Evolutionary conservation across 53 echinoderm and acorn worm genomes (phyloP).

Genomic region (Stichopus horrens): DNA sequence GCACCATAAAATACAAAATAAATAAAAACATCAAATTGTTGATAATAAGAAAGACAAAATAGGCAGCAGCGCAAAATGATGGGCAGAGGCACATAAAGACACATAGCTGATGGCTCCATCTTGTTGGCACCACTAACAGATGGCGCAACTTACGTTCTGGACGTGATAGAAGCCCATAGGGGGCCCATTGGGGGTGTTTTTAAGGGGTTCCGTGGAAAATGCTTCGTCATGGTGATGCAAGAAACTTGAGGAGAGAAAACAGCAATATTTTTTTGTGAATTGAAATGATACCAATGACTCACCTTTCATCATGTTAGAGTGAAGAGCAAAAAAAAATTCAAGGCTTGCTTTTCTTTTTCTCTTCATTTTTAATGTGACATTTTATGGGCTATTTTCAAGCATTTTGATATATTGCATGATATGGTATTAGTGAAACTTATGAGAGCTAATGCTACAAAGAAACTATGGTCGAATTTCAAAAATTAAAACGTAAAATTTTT

Average conservation of each 20-base stretch:
- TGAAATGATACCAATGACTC: too few relatives aligned
- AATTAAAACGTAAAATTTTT: too few relatives aligned
- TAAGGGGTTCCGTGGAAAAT: slow-evolving; percentile 94
- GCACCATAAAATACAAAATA: background rate
- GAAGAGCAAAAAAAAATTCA: too few relatives aligned
- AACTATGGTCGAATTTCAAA: too few relatives aligned
- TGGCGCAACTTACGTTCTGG: slow-evolving; percentile 86
- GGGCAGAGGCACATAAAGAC: slow-evolving; percentile 26
- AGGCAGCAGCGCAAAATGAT: background rate
- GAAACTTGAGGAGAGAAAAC: slow-evolving; percentile 61
- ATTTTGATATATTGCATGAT: too few relatives aligned
- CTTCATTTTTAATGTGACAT: too few relatives aligned
- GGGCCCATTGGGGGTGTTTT: slow-evolving; percentile 77
- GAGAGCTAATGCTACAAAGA: too few relatives aligned
- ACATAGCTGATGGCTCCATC: background rate
- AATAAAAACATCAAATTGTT: background rate
- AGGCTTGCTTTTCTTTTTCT: too few relatives aligned
- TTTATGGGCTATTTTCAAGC: too few relatives aligned
- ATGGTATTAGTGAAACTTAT: too few relatives aligned
- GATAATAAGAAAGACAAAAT: background rate
- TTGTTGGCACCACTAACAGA: background rate
- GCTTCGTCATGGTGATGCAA: slow-evolving; percentile 88
- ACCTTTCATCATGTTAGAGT: too few relatives aligned
- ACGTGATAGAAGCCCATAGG: slow-evolving; percentile 89
- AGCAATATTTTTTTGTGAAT: background rate